phyloP scores from a whole-genome alignment of 2,797 vertebrate species.

The Chiloscyllium punctatum region DNA sequence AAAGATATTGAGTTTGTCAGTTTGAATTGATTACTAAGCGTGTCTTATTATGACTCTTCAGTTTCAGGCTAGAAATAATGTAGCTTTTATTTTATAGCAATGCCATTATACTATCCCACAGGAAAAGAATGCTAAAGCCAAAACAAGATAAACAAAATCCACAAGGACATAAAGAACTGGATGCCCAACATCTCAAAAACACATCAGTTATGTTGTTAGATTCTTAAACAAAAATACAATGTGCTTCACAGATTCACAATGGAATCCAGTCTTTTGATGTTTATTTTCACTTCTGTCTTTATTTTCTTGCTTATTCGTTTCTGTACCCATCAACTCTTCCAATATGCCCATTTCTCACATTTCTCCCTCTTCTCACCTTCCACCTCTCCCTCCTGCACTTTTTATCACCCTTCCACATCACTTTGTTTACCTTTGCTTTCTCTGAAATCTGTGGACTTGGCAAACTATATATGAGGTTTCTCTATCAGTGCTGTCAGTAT shows the following conservation, averaged over 20 bases:
- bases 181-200: background rate
- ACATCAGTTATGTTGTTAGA: background rate
- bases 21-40: background rate
- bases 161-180: background rate
- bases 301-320: background rate
- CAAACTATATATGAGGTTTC: background rate
- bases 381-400: background rate
- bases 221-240: background rate
- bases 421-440: background rate
- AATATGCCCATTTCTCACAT: background rate
- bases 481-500: background rate
- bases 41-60: background rate
- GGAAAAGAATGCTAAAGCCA: background rate
- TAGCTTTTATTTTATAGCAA: slow-evolving; percentile 5
- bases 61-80: background rate
- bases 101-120: background rate
- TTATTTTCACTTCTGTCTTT: background rate
- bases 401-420: background rate
- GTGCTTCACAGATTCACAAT: background rate
- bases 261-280: background rate
- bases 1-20: background rate
- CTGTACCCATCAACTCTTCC: background rate
- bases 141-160: background rate
- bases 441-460: background rate
- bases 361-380: too few relatives aligned